Percentiles rank a stretch among this genome's conserved stretches.
phyloP scores from a whole-genome alignment of 2,888 invertebrate species.

The Euzophera pinguis region DNA sequence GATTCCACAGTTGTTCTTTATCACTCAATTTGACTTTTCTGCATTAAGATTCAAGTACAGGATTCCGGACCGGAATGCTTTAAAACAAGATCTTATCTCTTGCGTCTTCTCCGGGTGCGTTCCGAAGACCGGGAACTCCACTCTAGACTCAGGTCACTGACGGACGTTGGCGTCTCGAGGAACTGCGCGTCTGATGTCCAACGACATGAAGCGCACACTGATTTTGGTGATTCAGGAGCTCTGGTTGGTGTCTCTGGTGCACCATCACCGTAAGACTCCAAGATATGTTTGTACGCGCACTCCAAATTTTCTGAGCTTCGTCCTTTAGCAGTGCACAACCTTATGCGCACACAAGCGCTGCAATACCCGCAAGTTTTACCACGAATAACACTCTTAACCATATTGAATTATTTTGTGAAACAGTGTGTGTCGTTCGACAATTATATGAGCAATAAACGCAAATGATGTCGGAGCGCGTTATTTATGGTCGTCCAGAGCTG shows the following conservation, averaged over 20 bases:
- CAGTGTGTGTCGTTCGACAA: conserved; percentile 37
- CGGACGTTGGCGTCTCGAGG: conserved; percentile 66
- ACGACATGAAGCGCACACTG: conserved; percentile 63
- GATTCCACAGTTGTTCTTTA: background rate
- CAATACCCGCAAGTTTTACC: conserved; percentile 72
- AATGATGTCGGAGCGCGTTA: conserved; percentile 40
- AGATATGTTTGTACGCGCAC: conserved; percentile 74
- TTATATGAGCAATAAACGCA: conserved; percentile 47
- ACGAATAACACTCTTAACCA: conserved; percentile 57
- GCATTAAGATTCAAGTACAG: background rate
- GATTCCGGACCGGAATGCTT: background rate
- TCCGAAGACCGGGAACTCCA: conserved; percentile 67
- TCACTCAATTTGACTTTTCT: background rate
- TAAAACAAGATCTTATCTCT: conserved; percentile 44
- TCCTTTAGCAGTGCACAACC: conserved; percentile 63
- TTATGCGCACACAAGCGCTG: conserved; percentile 65
- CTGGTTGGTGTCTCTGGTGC: conserved; percentile 40
- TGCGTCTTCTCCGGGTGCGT: conserved; percentile 57
- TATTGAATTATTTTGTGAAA: conserved; percentile 33
- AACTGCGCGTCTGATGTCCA: conserved; percentile 75
- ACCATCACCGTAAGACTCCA: conserved; percentile 58
- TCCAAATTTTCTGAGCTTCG: conserved; percentile 63
- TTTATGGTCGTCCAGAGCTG: conserved; percentile 53
- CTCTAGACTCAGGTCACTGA: conserved; percentile 67
- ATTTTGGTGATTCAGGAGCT: conserved; percentile 48